Percentiles rank a stretch among this genome's conserved stretches.
Conservation (phyloP, 2,113 vertebrate species). For the Dromas ardeola region DNA sequence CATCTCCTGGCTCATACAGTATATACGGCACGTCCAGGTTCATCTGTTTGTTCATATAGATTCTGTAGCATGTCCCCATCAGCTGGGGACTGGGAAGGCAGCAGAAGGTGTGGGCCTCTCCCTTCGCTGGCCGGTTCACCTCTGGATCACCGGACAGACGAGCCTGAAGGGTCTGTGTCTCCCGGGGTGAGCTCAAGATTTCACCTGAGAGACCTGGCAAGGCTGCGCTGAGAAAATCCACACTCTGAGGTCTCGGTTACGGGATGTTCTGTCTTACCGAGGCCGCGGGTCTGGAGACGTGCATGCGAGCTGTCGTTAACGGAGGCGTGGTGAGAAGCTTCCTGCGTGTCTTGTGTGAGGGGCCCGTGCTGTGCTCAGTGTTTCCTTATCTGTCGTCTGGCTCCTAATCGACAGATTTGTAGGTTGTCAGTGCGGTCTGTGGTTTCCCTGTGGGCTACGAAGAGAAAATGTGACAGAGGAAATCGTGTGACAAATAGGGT, state of each 20-base stretch:
- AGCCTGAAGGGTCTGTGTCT: neutral
- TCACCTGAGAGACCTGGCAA: neutral
- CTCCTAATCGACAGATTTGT: neutral
- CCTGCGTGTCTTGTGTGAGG: neutral
- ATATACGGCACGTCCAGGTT: rapidly evolving
- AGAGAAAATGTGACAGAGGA: neutral
- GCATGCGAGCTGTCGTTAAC: neutral
- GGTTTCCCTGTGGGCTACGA: slow-evolving; percentile 10
- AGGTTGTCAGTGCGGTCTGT: slow-evolving; percentile 14
- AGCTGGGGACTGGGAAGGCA: neutral
- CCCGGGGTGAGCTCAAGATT: rapidly evolving
- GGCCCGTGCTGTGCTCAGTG: neutral
- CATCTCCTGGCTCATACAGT: neutral
- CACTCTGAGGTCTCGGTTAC: rapidly evolving
- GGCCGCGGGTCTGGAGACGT: neutral
- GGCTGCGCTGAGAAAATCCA: neutral
- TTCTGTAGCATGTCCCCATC: rapidly evolving
- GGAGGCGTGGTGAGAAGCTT: rapidly evolving
- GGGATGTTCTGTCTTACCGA: rapidly evolving
- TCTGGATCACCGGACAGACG: rapidly evolving
- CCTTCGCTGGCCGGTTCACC: rapidly evolving
- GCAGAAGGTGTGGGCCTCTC: neutral
- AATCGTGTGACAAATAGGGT: neutral
- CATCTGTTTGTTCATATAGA: neutral
- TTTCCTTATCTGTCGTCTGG: neutral